Percentiles rank a stretch among this genome's conserved stretches.
These are phyloP conservation scores for Druon quercuslanigerum DNA, from an alignment of 1,140 invertebrate genomes.

Conservation along the genomic window DNA sequence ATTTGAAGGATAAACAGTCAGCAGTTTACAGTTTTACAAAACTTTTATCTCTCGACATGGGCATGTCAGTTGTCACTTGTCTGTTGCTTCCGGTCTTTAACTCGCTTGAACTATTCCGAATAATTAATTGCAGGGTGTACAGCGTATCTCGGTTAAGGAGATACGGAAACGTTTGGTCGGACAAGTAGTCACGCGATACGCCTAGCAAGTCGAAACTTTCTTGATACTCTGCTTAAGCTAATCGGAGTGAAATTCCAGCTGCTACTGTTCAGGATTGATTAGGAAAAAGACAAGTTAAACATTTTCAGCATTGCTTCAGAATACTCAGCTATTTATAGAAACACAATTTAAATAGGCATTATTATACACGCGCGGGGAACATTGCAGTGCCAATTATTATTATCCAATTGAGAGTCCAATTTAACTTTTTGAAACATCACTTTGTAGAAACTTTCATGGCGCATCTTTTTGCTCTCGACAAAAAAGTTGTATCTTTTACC, in stretches of 20 bases:
- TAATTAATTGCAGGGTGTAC: slow-evolving; percentile 13
- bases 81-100: slow-evolving; percentile 24
- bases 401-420: no score
- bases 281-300: background rate
- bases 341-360: no score
- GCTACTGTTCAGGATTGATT: background rate
- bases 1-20: slow-evolving; percentile 14
- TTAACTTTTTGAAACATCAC: no score
- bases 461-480: no score
- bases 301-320: background rate
- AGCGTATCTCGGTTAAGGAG: background rate
- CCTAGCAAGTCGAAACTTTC: slow-evolving; percentile 21
- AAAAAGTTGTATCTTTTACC: no score
- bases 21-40: background rate
- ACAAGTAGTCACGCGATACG: slow-evolving; percentile 29
- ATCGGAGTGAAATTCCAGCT: background rate
- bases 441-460: no score
- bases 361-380: no score
- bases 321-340: no score
- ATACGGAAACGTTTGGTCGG: slow-evolving; percentile 23
- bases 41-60: background rate
- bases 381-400: no score
- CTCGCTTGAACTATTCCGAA: slow-evolving; percentile 21
- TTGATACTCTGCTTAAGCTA: slow-evolving; percentile 5
- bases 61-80: slow-evolving; percentile 31